Conservation (phyloP, 1,140 invertebrate genomes). For the Drosophila nebulosa region DNA sequence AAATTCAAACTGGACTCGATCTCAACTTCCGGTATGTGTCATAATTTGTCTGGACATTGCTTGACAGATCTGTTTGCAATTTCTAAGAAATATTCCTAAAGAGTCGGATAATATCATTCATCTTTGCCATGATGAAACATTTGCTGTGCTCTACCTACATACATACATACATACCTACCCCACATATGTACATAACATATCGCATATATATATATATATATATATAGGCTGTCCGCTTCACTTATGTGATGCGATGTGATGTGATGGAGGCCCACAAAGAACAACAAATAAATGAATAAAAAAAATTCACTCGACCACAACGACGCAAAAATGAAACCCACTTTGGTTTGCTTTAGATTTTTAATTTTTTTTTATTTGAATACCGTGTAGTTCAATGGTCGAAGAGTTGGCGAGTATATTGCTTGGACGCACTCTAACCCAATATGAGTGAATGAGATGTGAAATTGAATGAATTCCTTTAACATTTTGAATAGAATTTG, state of each 20-base stretch:
- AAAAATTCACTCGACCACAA: conserved; percentile 64
- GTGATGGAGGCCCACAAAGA: not conserved
- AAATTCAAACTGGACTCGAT: not conserved
- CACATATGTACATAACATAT: not conserved
- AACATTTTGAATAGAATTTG: no score
- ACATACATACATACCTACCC: no score
- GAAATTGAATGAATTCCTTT: no score
- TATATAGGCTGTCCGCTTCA: not conserved
- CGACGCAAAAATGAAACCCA: conserved; percentile 56
- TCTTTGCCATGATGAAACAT: not conserved
- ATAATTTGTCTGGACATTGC: not conserved
- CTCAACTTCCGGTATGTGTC: not conserved
- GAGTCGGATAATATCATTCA: not conserved
- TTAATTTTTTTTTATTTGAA: not conserved
- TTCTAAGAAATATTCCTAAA: not conserved
- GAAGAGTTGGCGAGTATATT: not conserved
- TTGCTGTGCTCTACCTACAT: no score
- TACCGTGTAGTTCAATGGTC: not conserved
- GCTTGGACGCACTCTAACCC: no score
- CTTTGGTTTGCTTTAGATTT: conserved; percentile 22
- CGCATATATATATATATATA: conserved; percentile 1
- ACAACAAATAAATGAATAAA: conserved; percentile 62
- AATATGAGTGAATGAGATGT: no score
- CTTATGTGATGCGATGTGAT: conserved; percentile 4
- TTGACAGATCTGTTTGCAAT: not conserved